Evolutionary conservation across 2,888 invertebrate genomes (phyloP), one percentile per base, ranked within the genome.

Genomic region (Agrilus biguttatus): DNA sequence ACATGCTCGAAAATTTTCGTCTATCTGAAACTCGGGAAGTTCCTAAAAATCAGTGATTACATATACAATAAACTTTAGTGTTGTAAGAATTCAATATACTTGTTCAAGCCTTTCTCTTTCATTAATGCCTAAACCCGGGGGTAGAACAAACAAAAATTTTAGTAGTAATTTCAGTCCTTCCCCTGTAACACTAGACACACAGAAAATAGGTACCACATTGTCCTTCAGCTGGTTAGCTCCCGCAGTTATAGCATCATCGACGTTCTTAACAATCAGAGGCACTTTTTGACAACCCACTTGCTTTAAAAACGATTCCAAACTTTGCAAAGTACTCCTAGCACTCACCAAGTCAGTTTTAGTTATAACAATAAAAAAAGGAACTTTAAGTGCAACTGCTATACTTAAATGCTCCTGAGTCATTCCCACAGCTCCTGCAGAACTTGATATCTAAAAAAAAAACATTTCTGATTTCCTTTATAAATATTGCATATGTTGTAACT

Each of bases 361-460:
- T 45, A 98, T 76, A 1, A 96, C 88, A 13, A 92, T 82, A 62
- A 96, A 92, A 63, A 96, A 84, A 0, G 97, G 95, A 55, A 88
- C 77, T 53, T 85, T 80, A 37, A 90, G 62, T 0, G 87, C 88
- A 0, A 83, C 69, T 2, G 84, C 79, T 36, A 96, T 77, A 0
- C 85, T 83, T 44, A 96, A 72, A 67, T 97, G 96, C 61, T 98
- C 96, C 53, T 87, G 83, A 0, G 92, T 90, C 62, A 85, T 86
- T 5, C 80, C 76, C 0, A 80, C 80, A 35, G 84, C 78, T 8
- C 90, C 91, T 0, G 84, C 82, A 17, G 83, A 80, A 0, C 82
- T 80, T 0, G 88, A 87, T 39, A 89, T 81, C 67, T 86, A 71
- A 44, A 75, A 55, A 51, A 12, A 23, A 40, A 49, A 44, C 42